Evolutionary conservation across 1,140 invertebrate species (phyloP).

Genomic region (Heliconius congener): DNA sequence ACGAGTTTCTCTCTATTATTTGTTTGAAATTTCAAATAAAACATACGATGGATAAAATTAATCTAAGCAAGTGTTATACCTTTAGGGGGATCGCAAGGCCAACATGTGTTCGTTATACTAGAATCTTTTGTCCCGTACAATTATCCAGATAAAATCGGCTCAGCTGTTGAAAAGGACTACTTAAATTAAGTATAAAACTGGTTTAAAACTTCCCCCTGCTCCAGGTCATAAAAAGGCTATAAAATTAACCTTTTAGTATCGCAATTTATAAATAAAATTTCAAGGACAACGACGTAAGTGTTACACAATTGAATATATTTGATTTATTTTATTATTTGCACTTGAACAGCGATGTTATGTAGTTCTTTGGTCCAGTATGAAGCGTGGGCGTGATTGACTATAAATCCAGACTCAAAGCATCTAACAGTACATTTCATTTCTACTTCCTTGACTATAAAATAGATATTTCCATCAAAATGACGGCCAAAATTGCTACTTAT

Average conservation of each 20-base stretch:
- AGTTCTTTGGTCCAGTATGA: slow-evolving; percentile 20
- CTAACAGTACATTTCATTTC: background rate
- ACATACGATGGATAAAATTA: background rate
- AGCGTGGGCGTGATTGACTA: slow-evolving; percentile 30
- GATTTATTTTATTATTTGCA: slow-evolving; percentile 23
- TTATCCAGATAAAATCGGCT: background rate
- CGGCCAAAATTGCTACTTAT: background rate
- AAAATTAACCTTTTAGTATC: background rate
- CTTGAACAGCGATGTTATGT: slow-evolving; percentile 25
- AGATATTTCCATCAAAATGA: background rate
- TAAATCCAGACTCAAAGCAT: slow-evolving; percentile 26
- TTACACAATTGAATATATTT: background rate
- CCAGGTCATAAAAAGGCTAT: background rate
- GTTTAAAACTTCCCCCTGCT: background rate
- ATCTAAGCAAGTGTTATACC: background rate
- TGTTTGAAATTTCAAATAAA: background rate
- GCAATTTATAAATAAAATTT: background rate
- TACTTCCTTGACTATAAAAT: slow-evolving; percentile 19
- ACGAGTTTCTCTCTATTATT: background rate
- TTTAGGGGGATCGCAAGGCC: background rate
- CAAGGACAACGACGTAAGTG: background rate
- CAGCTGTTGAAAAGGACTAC: slow-evolving; percentile 7
- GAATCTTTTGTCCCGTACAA: background rate
- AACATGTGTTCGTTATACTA: background rate
- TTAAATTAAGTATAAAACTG: background rate